phyloP scores from a whole-genome alignment of 2,113 vertebrate species.

The Mobula hypostoma region DNA sequence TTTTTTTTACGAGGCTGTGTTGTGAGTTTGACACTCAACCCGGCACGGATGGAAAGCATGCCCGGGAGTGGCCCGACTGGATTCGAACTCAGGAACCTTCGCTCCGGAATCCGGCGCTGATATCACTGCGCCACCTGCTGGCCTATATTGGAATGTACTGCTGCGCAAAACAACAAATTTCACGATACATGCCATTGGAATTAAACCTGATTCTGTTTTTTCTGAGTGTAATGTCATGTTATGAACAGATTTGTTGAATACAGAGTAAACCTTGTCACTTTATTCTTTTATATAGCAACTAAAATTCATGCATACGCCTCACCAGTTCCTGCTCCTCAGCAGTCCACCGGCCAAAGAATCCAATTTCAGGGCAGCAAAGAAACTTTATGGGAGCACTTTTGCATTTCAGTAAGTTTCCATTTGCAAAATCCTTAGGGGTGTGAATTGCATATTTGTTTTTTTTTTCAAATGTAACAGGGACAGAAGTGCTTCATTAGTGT shows the following conservation, averaged over 20 bases:
- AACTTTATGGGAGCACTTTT: conserved; percentile 81
- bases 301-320: conserved; percentile 86
- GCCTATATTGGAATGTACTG: too few species aligned
- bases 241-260: neutral
- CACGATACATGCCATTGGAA: too few species aligned
- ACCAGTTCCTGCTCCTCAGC: conserved; percentile 85
- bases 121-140: too few species aligned
- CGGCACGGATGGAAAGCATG: too few species aligned
- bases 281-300: conserved; percentile 62
- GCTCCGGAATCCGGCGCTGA: too few species aligned
- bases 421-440: neutral
- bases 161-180: too few species aligned
- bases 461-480: neutral
- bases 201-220: too few species aligned
- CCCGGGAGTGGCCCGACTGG: too few species aligned
- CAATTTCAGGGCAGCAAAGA: conserved; percentile 85
- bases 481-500: neutral
- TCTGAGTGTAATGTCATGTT: neutral
- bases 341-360: conserved; percentile 92
- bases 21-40: too few species aligned
- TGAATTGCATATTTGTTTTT: neutral
- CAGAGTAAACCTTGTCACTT: neutral
- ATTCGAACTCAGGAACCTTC: too few species aligned
- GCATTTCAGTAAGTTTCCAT: conserved; percentile 77
- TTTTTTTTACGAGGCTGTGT: too few species aligned